Evolutionary conservation across 30 jellyfish, hydroid and myxozoan genomes (phyloP), one percentile per base, ranked within the genome.

Genomic region (Catostylus mosaicus): DNA sequence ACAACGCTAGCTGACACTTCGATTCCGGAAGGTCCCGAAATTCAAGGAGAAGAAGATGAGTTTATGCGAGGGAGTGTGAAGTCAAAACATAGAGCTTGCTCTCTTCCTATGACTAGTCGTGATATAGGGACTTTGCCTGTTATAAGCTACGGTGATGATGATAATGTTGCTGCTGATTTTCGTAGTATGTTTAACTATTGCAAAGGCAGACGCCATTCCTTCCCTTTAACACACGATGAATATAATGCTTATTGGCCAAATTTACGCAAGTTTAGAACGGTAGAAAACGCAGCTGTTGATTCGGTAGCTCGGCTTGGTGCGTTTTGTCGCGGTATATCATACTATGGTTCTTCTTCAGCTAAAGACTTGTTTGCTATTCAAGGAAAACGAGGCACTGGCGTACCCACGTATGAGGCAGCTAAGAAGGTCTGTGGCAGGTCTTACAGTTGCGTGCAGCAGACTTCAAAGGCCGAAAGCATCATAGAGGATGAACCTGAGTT

Each of bases 61-160:
- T 1, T 27, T 16, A 19, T 82, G 48, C 71, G 51, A 26, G 77
- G 27, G 24, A 36, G 23, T n/a, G 73, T 75, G 34, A 40, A 50
- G 4, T 24, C 76, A 46, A 69, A 54, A 50, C 74, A 43, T 16
- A 36, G 92, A 68, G 77, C 80, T 18, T 69, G 62, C 75, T 82
- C 92, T 0, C 52, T 82, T 23, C 92, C 92, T 22, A 43, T 50
- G 6, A 82, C 92, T 0, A 60, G 80, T 19, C 48, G 80, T 30
- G 92, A 82, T 56, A 74, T 82, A 8, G 71, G 73, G 24, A 56
- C 75, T 18, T 75, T 82, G 7, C 92, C 92, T 1, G 78, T 82
- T n/a, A 34, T 60, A 30, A 47, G 76, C 26, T 57, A 54, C 57
- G 92, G 70, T 16, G 92, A 82, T 36, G 86, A 69, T 24, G 84